phyloP scores from a whole-genome alignment of 2,113 vertebrate genomes.

The Callorhinus ursinus region DNA sequence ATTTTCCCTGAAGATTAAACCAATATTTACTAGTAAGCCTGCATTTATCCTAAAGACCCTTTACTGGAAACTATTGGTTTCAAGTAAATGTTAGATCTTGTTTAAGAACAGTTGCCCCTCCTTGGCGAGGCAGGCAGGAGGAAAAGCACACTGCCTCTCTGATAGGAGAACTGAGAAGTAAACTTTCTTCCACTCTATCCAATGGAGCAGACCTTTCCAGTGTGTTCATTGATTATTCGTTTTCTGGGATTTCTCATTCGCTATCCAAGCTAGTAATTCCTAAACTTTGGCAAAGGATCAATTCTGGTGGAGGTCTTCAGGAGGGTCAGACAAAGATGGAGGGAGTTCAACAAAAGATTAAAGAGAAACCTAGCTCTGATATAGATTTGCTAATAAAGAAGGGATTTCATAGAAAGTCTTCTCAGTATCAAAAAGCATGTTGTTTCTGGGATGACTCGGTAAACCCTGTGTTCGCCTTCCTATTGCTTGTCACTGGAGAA shows the following conservation, averaged over 20 bases:
- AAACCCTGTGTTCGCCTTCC: neutral
- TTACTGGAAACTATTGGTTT: slow-evolving; percentile 78
- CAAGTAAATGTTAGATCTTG: slow-evolving; percentile 70
- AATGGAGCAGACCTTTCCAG: neutral
- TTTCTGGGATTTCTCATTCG: slow-evolving; percentile 32
- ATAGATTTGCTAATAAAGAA: slow-evolving; percentile 26
- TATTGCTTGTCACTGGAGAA: slow-evolving; percentile 2
- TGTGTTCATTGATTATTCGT: neutral
- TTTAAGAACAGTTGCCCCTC: slow-evolving; percentile 57
- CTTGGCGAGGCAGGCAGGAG: slow-evolving; percentile 26
- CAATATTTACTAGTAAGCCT: slow-evolving; percentile 73
- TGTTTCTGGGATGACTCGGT: neutral
- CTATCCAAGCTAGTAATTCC: neutral
- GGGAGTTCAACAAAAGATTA: slow-evolving; percentile 11
- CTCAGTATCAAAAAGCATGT: neutral
- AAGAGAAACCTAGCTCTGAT: slow-evolving; percentile 42
- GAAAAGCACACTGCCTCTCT: neutral
- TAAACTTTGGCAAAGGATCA: slow-evolving; percentile 6
- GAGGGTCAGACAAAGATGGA: neutral
- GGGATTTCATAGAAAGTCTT: slow-evolving; percentile 43
- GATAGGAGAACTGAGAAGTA: neutral
- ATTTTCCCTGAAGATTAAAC: slow-evolving; percentile 77
- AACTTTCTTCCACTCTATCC: neutral
- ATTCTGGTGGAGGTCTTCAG: neutral
- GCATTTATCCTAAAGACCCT: slow-evolving; percentile 71